A percentile compares a stretch with the other conserved stretches of the same genome.
Evolutionary conservation across 2,888 invertebrate species (phyloP).

Genomic region (Unio pictorum): DNA sequence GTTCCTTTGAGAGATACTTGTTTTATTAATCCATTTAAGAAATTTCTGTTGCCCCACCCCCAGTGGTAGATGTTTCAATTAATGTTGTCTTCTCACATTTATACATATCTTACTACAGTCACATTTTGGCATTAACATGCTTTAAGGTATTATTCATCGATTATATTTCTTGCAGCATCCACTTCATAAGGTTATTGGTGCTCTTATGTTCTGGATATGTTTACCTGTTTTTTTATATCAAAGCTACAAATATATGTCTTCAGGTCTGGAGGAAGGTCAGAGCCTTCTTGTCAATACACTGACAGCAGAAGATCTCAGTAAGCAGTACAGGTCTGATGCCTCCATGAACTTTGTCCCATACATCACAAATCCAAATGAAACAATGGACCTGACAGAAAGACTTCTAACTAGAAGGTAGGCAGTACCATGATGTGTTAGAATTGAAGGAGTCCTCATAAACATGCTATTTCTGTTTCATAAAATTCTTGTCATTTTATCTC

Average conservation of each 20-base stretch:
- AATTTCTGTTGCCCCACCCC: too few species aligned
- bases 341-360: slow-evolving; percentile 42
- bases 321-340: slow-evolving; percentile 43
- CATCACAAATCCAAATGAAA: slow-evolving; percentile 40
- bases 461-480: neutral
- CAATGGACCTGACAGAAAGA: slow-evolving; percentile 36
- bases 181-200: too few species aligned
- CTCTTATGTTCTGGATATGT: neutral
- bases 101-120: too few species aligned
- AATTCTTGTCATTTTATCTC: neutral
- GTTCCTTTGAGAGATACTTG: too few species aligned
- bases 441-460: neutral
- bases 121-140: too few species aligned
- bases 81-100: too few species aligned
- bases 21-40: too few species aligned
- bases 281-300: slow-evolving; percentile 31
- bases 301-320: slow-evolving; percentile 21
- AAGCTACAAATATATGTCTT: neutral
- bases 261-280: slow-evolving; percentile 44
- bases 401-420: slow-evolving; percentile 32
- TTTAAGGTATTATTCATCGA: too few species aligned
- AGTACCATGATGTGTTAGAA: neutral
- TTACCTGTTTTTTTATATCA: neutral
- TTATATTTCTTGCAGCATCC: too few species aligned
- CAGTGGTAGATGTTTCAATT: too few species aligned